Conservation (phyloP, 2,888 invertebrate species). For the Yponomeuta cagnagella region DNA sequence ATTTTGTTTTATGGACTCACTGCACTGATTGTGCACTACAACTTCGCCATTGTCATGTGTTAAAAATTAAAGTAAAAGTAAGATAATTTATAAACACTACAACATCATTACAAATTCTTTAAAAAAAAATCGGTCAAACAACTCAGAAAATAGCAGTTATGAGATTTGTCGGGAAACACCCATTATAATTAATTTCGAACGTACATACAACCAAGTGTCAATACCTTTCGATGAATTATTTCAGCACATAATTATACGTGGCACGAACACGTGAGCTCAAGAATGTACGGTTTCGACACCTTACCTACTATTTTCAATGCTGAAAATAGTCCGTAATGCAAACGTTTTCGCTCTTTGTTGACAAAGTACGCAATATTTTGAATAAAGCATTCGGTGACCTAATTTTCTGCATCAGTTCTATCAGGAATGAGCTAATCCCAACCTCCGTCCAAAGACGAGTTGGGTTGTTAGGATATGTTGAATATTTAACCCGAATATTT, state of each 20-base stretch:
- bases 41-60: too few relatives aligned
- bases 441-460: neutral
- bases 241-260: neutral
- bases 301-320: neutral
- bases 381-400: slow-evolving; percentile 1
- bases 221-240: neutral
- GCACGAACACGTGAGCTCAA: neutral
- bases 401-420: neutral
- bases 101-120: too few relatives aligned
- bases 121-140: too few relatives aligned
- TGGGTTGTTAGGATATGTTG: neutral
- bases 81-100: too few relatives aligned
- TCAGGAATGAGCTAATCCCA: slow-evolving; percentile 4
- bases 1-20: too few relatives aligned
- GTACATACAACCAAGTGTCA: neutral
- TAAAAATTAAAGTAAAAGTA: too few relatives aligned
- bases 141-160: too few relatives aligned
- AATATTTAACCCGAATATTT: neutral
- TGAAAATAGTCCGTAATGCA: slow-evolving; percentile 12
- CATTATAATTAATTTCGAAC: neutral
- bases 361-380: slow-evolving; percentile 2
- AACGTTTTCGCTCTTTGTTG: slow-evolving; percentile 8
- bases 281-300: neutral
- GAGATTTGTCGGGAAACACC: neutral
- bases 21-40: too few relatives aligned